Base-by-base conservation (phyloP, 2,888 invertebrate species). In the Dryadula phaetusa region DNA sequence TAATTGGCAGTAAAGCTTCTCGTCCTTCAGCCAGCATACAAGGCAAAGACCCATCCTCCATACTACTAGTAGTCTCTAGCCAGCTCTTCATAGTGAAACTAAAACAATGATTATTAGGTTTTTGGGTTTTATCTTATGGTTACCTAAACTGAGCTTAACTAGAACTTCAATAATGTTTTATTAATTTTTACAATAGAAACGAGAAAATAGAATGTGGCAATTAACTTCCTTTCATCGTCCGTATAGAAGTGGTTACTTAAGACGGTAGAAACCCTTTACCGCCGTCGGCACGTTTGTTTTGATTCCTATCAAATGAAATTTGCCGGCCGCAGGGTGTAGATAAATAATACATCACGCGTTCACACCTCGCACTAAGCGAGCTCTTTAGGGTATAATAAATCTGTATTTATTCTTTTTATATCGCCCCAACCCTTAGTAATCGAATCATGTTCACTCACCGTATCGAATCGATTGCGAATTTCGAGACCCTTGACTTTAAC, bases 381-480 rank as follows among this genome's bases (percentile, higher is more conserved):
- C 82, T 83, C 92, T 89, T 87, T 85, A 86, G 91, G 92, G 92
- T 84, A 88, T 89, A 89, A 92, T 92, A 92, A 92, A 92, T 92
- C 91, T 90, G 86, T 91, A 90, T 92, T 92, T 92, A 90, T 90
- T 91, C 90, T 90, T 90, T 90, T 88, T 90, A 89, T 87, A 87
- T 84, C 78, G 79, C 56, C 77, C 81, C 84, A 83, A 86, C 90
- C 90, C 85, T 83, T 75, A 75, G 73, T 87, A 88, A 89, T 91
- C 90, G 79, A 90, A 90, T 90, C 86, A 86, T 79, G 82, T 76
- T 79, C 83, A 80, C 76, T 82, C 80, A 83, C 85, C 86, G 86
- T 87, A 82, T 84, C 87, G 82, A 86, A 90, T 90, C 86, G 87
- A 88, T 89, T 86, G 73, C 69, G 70, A 65, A 69, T 61, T 67